A percentile compares a stretch with the other conserved stretches of the same genome.
phyloP scores from a whole-genome alignment of 2,113 vertebrate genomes.

The Chitala chitala region DNA sequence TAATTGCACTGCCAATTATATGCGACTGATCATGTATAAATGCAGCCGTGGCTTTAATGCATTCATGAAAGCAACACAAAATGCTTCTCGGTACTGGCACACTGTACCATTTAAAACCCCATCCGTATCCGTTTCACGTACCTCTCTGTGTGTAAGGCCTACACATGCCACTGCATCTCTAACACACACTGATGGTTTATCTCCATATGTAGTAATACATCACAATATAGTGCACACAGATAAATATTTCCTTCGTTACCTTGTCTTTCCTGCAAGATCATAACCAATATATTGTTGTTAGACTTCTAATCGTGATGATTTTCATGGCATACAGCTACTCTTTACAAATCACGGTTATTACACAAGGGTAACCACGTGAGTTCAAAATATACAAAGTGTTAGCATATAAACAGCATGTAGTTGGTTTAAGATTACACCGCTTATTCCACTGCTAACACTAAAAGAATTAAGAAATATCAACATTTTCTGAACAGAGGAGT shows the following conservation, averaged over 20 bases:
- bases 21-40: too few species aligned
- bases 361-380: neutral
- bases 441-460: neutral
- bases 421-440: neutral
- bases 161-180: neutral
- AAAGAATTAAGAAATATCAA: neutral
- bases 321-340: neutral
- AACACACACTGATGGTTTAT: slow-evolving; percentile 2
- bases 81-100: too few species aligned
- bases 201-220: slow-evolving; percentile 5
- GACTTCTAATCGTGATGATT: neutral
- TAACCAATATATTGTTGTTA: slow-evolving; percentile 1
- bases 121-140: neutral
- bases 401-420: neutral
- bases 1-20: too few species aligned
- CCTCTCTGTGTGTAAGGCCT: neutral
- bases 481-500: neutral
- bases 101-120: too few species aligned
- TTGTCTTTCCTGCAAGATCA: neutral
- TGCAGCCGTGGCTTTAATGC: too few species aligned
- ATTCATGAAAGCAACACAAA: too few species aligned
- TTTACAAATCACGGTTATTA: neutral
- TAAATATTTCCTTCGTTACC: slow-evolving; percentile 1
- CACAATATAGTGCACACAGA: too few species aligned
- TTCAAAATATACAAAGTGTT: neutral